These are phyloP conservation scores for Sturmia bella DNA, from an alignment of 2,888 invertebrate genomes.

Conservation along the genomic window DNA sequence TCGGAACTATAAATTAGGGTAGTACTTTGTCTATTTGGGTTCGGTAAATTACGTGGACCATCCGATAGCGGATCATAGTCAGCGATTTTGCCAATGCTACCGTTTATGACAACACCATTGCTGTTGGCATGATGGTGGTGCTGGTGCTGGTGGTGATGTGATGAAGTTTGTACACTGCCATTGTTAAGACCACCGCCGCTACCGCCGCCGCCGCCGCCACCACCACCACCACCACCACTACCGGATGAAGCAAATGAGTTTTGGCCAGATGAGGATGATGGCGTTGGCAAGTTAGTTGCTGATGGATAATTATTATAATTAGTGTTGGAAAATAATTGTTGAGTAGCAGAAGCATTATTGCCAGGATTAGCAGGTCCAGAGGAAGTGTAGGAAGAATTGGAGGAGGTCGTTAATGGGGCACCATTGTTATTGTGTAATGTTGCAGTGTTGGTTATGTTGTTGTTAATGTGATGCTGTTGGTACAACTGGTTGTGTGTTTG, in stretches of 20 bases:
- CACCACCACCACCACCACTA: conserved; percentile 69
- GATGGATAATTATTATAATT: conserved; percentile 74
- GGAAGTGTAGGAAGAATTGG: conserved; percentile 50
- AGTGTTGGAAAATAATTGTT: conserved; percentile 76
- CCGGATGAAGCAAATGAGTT: conserved; percentile 71
- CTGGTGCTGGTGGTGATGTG: conserved; percentile 46
- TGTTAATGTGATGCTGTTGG: conserved; percentile 70
- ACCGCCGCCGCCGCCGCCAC: neutral
- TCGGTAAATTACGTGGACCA: conserved; percentile 87
- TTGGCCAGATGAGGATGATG: conserved; percentile 52
- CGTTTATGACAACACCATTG: conserved; percentile 68
- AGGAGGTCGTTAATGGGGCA: conserved; percentile 56
- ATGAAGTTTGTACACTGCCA: conserved; percentile 52
- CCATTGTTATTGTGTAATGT: conserved; percentile 73
- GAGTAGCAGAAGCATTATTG: conserved; percentile 71
- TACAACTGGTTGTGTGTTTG: conserved; percentile 71
- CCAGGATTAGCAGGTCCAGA: conserved; percentile 54
- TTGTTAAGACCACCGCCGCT: conserved; percentile 15
- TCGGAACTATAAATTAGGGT: conserved; percentile 93
- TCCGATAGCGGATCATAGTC: conserved; percentile 91
- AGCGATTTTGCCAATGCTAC: conserved; percentile 87
- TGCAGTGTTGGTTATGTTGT: conserved; percentile 48
- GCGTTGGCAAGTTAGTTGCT: conserved; percentile 70
- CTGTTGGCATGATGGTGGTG: conserved; percentile 55
- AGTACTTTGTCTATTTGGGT: conserved; percentile 89